Percentiles rank a stretch among this genome's conserved stretches.
Conservation (phyloP, 2,797 vertebrate species). For the Semaprochilodus insignis region DNA sequence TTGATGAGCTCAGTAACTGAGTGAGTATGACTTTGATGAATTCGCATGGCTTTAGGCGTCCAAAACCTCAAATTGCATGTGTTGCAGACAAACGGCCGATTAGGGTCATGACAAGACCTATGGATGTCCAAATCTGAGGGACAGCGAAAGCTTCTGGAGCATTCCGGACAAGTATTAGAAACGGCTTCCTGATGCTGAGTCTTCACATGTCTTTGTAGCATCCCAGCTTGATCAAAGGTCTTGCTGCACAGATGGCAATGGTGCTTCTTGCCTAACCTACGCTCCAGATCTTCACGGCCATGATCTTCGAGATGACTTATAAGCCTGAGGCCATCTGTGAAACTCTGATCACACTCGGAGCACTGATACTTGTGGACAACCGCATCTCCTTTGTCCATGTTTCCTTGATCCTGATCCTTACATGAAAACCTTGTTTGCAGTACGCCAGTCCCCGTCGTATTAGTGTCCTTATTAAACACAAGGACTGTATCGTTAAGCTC, state of each 20-base stretch:
- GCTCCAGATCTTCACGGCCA: conserved; percentile 76
- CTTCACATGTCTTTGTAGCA: conserved; percentile 75
- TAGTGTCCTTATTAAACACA: conserved; percentile 67
- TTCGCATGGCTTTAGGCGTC: conserved; percentile 66
- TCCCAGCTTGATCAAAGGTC: conserved; percentile 61
- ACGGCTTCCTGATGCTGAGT: conserved; percentile 60
- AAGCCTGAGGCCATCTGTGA: conserved; percentile 83
- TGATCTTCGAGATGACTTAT: conserved; percentile 85
- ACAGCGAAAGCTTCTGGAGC: conserved; percentile 63
- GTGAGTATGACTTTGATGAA: conserved; percentile 71
- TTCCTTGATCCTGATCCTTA: conserved; percentile 65
- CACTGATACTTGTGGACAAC: conserved; percentile 78
- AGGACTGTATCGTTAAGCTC: conserved; percentile 69
- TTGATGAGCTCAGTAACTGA: conserved; percentile 21
- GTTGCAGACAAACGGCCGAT: conserved; percentile 71
- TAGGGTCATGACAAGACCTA: conserved; percentile 70
- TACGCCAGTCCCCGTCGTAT: conserved; percentile 68
- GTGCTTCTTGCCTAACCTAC: conserved; percentile 59
- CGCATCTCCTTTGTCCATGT: conserved; percentile 59
- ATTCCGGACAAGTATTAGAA: conserved; percentile 68
- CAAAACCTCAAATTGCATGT: conserved; percentile 72
- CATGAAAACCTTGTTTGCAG: conserved; percentile 73
- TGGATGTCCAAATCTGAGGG: conserved; percentile 73
- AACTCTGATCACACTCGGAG: conserved; percentile 82
- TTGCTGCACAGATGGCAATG: conserved; percentile 71